Conservation (phyloP, 1,140 invertebrate genomes). For the Aphelenchoides besseyi region DNA sequence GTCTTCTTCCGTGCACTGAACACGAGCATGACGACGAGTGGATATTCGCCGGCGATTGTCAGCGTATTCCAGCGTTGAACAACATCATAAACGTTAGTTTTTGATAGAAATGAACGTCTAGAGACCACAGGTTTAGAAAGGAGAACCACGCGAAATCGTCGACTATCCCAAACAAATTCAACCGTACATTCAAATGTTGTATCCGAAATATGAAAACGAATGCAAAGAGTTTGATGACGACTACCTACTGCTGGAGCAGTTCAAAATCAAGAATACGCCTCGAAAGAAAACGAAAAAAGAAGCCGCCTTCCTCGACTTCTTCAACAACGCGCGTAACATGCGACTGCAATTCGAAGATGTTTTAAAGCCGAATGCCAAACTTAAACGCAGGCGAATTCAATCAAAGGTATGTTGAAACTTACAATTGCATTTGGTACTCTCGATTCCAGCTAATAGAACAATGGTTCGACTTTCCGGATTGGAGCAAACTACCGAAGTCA, state of each 20-base stretch:
- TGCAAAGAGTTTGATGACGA: conserved; percentile 8
- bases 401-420: not conserved
- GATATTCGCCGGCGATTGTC: conserved; percentile 18
- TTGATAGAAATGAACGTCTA: no score
- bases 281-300: conserved; percentile 22
- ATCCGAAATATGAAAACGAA: conserved; percentile 18
- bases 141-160: not conserved
- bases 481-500: not conserved
- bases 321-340: conserved; percentile 23
- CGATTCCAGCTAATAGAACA: conserved; percentile 1
- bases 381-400: not conserved
- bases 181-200: conserved; percentile 18
- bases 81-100: conserved; percentile 9
- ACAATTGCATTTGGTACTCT: not conserved
- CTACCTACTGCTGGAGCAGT: conserved; percentile 12
- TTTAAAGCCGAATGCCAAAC: not conserved
- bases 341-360: not conserved
- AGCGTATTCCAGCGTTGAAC: conserved; percentile 19
- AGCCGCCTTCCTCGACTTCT: conserved; percentile 17
- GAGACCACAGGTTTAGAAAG: no score
- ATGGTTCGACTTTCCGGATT: conserved; percentile 16
- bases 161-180: not conserved
- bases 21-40: conserved; percentile 20
- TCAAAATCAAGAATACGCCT: conserved; percentile 19
- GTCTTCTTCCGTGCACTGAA: not conserved